These are phyloP conservation scores for Phyto melanocephala DNA, from an alignment of 2,888 invertebrate species.

Conservation along the genomic window DNA sequence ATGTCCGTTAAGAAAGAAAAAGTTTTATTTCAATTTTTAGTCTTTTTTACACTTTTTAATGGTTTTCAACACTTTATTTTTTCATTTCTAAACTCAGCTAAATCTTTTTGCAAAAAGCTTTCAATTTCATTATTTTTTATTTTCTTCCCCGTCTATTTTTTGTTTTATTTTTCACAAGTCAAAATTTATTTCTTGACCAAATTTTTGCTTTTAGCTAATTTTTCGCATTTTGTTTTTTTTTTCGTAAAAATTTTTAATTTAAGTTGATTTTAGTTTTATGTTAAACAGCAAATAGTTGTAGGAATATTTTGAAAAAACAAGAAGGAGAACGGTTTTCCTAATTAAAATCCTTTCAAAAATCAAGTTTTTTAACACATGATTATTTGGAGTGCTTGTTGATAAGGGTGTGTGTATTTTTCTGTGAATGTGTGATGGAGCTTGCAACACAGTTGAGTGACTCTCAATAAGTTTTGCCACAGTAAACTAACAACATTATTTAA, in stretches of 20 bases:
- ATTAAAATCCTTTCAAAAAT: slow-evolving; percentile 63
- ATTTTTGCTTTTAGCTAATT: slow-evolving; percentile 57
- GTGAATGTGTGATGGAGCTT: background rate
- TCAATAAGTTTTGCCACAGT: slow-evolving; percentile 74
- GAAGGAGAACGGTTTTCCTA: slow-evolving; percentile 10
- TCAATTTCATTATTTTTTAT: slow-evolving; percentile 34
- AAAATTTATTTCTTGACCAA: slow-evolving; percentile 56
- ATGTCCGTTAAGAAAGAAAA: slow-evolving; percentile 36
- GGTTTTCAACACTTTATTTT: slow-evolving; percentile 46
- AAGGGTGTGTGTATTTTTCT: background rate
- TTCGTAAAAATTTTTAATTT: slow-evolving; percentile 42
- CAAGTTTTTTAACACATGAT: slow-evolving; percentile 12
- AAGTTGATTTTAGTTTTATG: slow-evolving; percentile 50
- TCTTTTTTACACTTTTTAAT: slow-evolving; percentile 36
- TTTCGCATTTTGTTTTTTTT: slow-evolving; percentile 4
- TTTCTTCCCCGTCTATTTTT: background rate
- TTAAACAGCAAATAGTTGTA: slow-evolving; percentile 39
- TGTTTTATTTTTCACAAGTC: background rate
- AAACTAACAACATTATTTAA: slow-evolving; percentile 38
- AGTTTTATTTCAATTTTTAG: slow-evolving; percentile 24
- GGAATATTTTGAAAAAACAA: background rate
- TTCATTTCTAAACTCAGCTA: background rate
- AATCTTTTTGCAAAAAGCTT: slow-evolving; percentile 43
- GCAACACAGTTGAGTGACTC: slow-evolving; percentile 72
- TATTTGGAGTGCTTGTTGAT: background rate